Conservation (phyloP, 2,888 invertebrate genomes). For the Tethea ocularis region DNA sequence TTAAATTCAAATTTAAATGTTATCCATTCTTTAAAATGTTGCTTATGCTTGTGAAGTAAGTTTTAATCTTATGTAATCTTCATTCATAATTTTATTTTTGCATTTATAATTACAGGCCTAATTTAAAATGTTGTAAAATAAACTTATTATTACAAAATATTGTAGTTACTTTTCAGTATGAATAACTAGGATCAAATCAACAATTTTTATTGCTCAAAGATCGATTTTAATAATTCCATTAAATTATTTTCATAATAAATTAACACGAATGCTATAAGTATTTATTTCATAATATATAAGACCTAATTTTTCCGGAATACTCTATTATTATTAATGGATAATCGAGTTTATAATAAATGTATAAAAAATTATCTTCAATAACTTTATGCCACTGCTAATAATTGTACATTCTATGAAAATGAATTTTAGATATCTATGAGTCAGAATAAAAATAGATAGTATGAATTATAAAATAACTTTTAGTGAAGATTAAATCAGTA, state of each 20-base stretch:
- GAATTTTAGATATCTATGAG: neutral
- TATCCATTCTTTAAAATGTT: too few species aligned
- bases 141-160: neutral
- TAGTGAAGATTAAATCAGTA: conserved; percentile 26
- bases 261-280: neutral
- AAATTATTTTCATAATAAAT: neutral
- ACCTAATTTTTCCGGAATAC: neutral
- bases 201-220: conserved; percentile 1
- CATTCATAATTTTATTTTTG: neutral
- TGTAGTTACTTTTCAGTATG: neutral
- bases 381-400: neutral
- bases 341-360: too few species aligned
- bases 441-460: conserved; percentile 20
- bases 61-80: neutral
- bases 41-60: neutral
- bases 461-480: conserved; percentile 16
- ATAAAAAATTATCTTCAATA: neutral
- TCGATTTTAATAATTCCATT: neutral
- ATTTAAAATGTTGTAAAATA: too few species aligned
- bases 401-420: neutral
- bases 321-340: too few species aligned
- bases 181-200: neutral
- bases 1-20: too few species aligned
- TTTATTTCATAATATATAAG: neutral
- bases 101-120: neutral